Conservation (phyloP, 2,113 vertebrate genomes). For the Tachysurus vachellii region DNA sequence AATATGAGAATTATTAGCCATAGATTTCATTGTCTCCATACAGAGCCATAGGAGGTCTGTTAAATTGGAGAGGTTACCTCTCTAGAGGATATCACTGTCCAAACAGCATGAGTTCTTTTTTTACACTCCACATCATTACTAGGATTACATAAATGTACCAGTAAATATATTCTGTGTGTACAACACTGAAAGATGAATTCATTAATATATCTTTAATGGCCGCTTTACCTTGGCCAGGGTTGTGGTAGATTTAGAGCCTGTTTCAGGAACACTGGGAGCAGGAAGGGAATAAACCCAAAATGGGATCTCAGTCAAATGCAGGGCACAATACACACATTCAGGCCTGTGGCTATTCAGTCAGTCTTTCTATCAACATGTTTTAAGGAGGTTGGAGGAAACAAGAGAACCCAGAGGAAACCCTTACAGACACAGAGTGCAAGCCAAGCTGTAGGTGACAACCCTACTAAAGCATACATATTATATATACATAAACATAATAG, state of each 20-base stretch:
- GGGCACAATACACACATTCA: background rate
- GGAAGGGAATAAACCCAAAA: background rate
- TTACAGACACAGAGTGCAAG: background rate
- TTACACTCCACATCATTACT: slow-evolving; percentile 12
- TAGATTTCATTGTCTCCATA: slow-evolving; percentile 45
- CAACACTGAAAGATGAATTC: background rate
- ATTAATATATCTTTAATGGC: background rate
- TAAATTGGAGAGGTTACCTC: slow-evolving; percentile 47
- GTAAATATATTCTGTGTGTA: slow-evolving; percentile 2
- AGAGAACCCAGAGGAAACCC: background rate
- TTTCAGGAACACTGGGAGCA: background rate
- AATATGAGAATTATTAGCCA: slow-evolving; percentile 44
- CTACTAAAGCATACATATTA: background rate
- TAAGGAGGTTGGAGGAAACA: background rate
- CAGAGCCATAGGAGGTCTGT: slow-evolving; percentile 55
- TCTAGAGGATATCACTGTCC: slow-evolving; percentile 46
- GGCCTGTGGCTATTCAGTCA: background rate
- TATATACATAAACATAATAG: background rate
- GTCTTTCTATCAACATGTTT: background rate
- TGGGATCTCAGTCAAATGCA: background rate
- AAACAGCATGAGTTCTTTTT: slow-evolving; percentile 43
- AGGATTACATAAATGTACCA: slow-evolving; percentile 5
- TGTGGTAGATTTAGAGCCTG: background rate
- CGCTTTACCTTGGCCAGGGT: background rate
- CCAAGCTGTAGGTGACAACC: background rate